Base-by-base conservation (phyloP, 2,113 vertebrate genomes). In the Scophthalmus maximus region DNA sequence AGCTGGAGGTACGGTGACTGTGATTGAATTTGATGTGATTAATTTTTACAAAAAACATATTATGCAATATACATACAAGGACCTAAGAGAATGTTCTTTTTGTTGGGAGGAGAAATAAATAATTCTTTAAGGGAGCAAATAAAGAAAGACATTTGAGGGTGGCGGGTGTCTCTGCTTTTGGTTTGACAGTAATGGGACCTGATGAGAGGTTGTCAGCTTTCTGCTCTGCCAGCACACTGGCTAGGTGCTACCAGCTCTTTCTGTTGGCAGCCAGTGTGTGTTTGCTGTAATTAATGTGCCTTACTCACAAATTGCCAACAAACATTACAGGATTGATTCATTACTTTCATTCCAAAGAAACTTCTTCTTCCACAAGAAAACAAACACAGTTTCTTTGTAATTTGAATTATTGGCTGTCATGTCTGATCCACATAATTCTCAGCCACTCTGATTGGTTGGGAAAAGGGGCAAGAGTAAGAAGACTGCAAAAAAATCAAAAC, bases 271-370 rank as follows among this genome's bases (percentile, higher is more conserved):
- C 77, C 69, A 74, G 53, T 88, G 53, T 81, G 72, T 82, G 67
- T 76, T 86, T 81, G 50, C 66, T 81, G 55, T 80, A 87, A 88
- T 88, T 79, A 85, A 79, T 85, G 70, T 80, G 78, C 79, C 73
- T 71, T 64, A 56, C 57, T 69, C 50, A 59, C 68, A 83, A 77
- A 82, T 80, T 80, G 81, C 76, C 85, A 83, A 32, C 75, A 72
- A 64, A 80, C 73, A 76, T 89, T 76, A 87, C 55, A 72, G 58
- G 67, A 86, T 81, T 77, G 75, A 88, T 78, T 87, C 50, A 83
- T 87, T 75, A 76, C 65, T 72, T 70, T 77, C 71, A 42, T 32
- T 26, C 66, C 66, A 68, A 73, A 68, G 57, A 85, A 84, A 71
- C 53, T 0, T 22, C 61, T 61, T 55, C 62, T 69, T 73, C 9